Evolutionary conservation across 2,888 invertebrate species (phyloP).

Genomic region (Diloba caeruleocephala): DNA sequence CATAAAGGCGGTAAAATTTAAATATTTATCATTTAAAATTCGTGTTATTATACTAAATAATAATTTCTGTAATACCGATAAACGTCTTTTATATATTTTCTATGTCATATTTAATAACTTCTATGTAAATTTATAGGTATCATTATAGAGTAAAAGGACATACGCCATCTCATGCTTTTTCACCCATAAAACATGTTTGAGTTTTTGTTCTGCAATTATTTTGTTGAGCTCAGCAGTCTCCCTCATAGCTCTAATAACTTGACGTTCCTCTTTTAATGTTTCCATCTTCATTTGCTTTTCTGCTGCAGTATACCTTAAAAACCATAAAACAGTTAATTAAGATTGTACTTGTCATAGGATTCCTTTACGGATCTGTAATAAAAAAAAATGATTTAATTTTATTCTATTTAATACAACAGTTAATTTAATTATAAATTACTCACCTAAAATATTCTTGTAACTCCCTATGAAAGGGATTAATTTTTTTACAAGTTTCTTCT

Average conservation of each 20-base stretch:
- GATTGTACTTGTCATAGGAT: too few species aligned
- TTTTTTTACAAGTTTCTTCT: slow-evolving; percentile 49
- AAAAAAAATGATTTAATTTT: too few species aligned
- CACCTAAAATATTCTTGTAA: slow-evolving; percentile 77
- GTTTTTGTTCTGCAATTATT: slow-evolving; percentile 89
- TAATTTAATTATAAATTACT: slow-evolving; percentile 20
- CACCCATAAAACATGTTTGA: slow-evolving; percentile 85
- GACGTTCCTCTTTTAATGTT: slow-evolving; percentile 79
- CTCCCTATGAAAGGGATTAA: slow-evolving; percentile 68
- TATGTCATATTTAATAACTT: not conserved
- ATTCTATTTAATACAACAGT: too few species aligned
- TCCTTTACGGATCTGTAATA: too few species aligned
- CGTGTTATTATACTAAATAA: too few species aligned
- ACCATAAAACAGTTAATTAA: not conserved
- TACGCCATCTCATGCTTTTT: slow-evolving; percentile 82
- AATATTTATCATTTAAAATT: too few species aligned
- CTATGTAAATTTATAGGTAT: too few species aligned
- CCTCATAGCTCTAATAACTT: slow-evolving; percentile 81
- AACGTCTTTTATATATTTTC: too few species aligned
- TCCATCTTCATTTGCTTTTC: slow-evolving; percentile 82
- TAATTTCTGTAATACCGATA: too few species aligned
- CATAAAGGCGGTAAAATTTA: too few species aligned
- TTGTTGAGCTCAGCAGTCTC: slow-evolving; percentile 90
- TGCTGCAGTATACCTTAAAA: slow-evolving; percentile 63
- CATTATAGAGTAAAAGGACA: slow-evolving; percentile 51